Base-by-base conservation (phyloP, 2,113 vertebrate species). In the Athene noctua region DNA sequence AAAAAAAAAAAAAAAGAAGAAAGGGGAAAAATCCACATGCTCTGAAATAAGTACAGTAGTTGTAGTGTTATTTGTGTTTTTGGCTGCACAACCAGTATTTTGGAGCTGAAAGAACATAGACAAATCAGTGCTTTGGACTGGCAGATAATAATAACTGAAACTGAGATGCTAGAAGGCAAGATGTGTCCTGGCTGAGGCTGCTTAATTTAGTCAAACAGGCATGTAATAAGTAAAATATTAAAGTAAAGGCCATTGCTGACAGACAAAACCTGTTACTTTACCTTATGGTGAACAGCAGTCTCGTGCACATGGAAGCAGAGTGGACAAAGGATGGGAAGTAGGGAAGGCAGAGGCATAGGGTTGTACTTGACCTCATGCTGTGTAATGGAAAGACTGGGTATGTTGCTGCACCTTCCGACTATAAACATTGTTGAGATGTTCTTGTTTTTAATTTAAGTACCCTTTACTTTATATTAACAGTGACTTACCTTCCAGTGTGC, bases 1-100 rank as follows among this genome's bases (percentile, higher is more conserved):
- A 77, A 40, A 73, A 62, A 29, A 38, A 46, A 68, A n/a, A 78
- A 52, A 47, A 47, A 20, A 27, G 3, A 32, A 68, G 15, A 66
- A 70, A 62, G 36, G 12, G n/a, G 36, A 29, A 83, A 95, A 97
- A 87, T 68, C 87, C 80, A 67, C 93, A 80, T 10, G 30, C 92
- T 97, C 77, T 83, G 82, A 96, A 94, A 96, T 96, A 95, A 98
- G 97, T 96, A 98, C 98, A 98, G 98, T 98, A 98, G 98, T 98
- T 89, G 96, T 96, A 98, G 97, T 98, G 98, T 98, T 97, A 96
- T 98, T 98, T 98, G 98, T 98, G 97, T 96, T 98, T 92, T 98
- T 98, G 98, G 98, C 98, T 97, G 96, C 94, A 89, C 88, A 95
- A 95, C 94, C 96, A 86, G 96, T 97, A 97, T 97, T 98, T 95